These are phyloP conservation scores for Oncopeltus fasciatus DNA, from an alignment of 1,140 invertebrate genomes.

Conservation along the genomic window DNA sequence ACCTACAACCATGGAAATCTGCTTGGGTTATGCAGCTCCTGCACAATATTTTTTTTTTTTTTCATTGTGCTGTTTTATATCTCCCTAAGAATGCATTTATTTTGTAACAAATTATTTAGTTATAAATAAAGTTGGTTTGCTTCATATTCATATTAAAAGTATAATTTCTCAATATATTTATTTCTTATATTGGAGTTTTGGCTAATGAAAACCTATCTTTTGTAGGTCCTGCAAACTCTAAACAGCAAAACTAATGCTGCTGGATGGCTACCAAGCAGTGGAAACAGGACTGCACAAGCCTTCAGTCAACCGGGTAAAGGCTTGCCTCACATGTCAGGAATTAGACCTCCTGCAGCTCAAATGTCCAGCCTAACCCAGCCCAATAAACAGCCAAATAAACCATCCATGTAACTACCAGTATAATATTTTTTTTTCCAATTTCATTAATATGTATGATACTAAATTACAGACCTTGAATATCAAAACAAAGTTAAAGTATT, in stretches of 20 bases:
- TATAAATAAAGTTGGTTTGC: constrained; percentile 6
- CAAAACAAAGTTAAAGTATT: no score
- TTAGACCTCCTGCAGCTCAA: constrained; percentile 36
- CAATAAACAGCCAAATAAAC: constrained; percentile 22
- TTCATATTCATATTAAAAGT: neutral
- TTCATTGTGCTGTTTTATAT: no score
- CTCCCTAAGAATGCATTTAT: no score
- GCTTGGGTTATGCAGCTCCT: no score
- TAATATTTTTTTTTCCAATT: no score
- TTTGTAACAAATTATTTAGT: constrained; percentile 1
- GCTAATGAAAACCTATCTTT: constrained; percentile 15
- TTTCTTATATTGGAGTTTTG: neutral
- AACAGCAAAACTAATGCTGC: constrained; percentile 75
- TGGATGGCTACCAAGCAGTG: constrained; percentile 87
- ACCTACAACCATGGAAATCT: no score
- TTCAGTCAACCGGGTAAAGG: constrained; percentile 77
- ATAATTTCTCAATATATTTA: neutral
- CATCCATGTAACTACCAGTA: constrained; percentile 19
- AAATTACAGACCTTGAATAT: no score
- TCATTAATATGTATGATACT: neutral
- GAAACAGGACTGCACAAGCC: constrained; percentile 77
- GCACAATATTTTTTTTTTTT: no score
- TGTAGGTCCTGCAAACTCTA: constrained; percentile 55
- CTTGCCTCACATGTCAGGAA: constrained; percentile 26
- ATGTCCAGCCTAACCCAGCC: constrained; percentile 24